A percentile compares a stretch with the other conserved stretches of the same genome.
These are phyloP conservation scores for Eulemur mongoz DNA, from an alignment of 2,797 vertebrate species.

Conservation along the genomic window DNA sequence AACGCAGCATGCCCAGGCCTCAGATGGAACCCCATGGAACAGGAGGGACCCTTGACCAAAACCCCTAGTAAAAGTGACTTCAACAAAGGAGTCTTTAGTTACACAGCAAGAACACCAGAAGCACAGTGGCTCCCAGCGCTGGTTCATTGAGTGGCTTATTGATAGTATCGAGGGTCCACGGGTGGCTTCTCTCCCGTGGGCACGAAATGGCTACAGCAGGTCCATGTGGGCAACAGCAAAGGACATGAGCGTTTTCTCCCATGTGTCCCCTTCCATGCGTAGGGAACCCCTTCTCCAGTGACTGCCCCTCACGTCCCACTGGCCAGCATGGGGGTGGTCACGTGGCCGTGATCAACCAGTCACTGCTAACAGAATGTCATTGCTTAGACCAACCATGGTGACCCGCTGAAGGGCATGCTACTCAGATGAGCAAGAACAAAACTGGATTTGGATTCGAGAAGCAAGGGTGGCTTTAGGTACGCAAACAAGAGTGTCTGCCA, in stretches of 20 bases:
- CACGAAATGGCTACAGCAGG: background rate
- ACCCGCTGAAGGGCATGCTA: background rate
- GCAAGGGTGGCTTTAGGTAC: background rate
- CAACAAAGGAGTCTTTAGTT: background rate
- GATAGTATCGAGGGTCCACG: too few relatives aligned
- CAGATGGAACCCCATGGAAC: background rate
- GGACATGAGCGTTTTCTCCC: background rate
- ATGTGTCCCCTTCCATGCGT: background rate
- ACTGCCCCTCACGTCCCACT: background rate
- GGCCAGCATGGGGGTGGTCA: background rate
- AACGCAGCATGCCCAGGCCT: background rate
- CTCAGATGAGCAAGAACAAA: background rate
- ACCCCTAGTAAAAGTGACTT: background rate
- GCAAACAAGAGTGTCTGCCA: background rate
- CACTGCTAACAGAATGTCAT: background rate
- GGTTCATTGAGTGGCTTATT: background rate
- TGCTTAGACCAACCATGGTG: background rate
- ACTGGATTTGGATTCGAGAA: background rate
- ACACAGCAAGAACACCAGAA: background rate
- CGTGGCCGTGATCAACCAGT: background rate
- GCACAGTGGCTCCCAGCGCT: background rate
- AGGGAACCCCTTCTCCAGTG: background rate
- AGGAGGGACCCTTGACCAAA: background rate
- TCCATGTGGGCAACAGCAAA: background rate
- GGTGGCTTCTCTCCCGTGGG: background rate